These are phyloP conservation scores for Antechinus flavipes DNA, from an alignment of 2,113 vertebrate genomes.

Conservation along the genomic window DNA sequence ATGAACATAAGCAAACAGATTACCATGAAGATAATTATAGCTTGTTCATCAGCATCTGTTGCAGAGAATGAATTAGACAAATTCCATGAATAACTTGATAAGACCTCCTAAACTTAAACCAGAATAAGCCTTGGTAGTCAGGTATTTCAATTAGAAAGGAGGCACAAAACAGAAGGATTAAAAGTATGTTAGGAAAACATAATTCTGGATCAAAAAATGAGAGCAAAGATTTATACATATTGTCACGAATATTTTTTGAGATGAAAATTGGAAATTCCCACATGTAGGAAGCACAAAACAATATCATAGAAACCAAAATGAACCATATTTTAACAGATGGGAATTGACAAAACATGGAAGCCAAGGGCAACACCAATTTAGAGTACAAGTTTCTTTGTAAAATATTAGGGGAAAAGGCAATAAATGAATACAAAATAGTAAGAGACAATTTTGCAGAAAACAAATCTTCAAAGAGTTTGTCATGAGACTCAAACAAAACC, in stretches of 20 bases:
- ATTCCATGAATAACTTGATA: conserved; percentile 3
- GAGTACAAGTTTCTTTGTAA: not conserved
- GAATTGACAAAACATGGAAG: not conserved
- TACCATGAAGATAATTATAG: not conserved
- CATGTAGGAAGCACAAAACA: not conserved
- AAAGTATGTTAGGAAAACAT: not conserved
- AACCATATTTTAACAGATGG: conserved; percentile 2
- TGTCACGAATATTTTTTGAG: not conserved
- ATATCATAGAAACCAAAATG: not conserved
- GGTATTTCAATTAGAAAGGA: not conserved
- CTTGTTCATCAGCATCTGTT: conserved; percentile 1
- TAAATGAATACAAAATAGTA: not conserved
- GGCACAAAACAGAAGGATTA: not conserved
- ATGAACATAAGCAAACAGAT: not conserved
- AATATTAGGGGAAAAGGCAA: not conserved
- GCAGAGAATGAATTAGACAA: not conserved
- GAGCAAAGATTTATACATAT: not conserved
- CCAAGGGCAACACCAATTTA: not conserved
- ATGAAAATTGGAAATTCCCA: not conserved
- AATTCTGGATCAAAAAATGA: not conserved
- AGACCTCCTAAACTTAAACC: not conserved
- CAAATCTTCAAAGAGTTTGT: not conserved
- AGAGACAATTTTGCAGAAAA: not conserved
- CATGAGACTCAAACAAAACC: not conserved
- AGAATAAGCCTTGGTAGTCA: not conserved